Percentiles rank a stretch among this genome's conserved stretches.
Evolutionary conservation across 1,140 invertebrate genomes (phyloP).

Genomic region (Oryctes rhinoceros): DNA sequence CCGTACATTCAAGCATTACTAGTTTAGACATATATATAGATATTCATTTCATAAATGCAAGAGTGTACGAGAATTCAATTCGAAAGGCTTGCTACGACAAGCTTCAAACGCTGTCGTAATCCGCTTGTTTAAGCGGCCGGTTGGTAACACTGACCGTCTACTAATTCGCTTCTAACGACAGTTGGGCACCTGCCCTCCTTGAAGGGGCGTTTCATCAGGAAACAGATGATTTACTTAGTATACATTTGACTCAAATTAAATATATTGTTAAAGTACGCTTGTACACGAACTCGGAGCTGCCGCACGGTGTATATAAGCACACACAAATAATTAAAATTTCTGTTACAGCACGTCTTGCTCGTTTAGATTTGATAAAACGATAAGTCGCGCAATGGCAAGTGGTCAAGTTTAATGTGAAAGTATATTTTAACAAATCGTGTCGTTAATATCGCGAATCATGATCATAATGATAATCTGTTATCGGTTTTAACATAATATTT

Average conservation of each 20-base stretch:
- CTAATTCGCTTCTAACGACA: slow-evolving; percentile 21
- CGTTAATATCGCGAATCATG: neutral
- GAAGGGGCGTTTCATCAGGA: slow-evolving; percentile 7
- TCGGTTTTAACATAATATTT: no score
- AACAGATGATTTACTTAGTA: slow-evolving; percentile 22
- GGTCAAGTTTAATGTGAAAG: neutral
- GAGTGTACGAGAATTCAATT: no score
- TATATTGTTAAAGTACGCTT: neutral
- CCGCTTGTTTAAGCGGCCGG: neutral
- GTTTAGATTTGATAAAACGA: neutral
- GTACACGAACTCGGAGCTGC: neutral
- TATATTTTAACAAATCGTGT: neutral
- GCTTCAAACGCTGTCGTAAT: neutral
- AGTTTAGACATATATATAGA: no score
- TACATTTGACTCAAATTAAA: slow-evolving; percentile 16
- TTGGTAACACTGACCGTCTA: slow-evolving; percentile 7
- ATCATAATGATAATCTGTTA: neutral
- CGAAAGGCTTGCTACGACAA: no score
- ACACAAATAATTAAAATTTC: neutral
- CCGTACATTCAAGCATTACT: no score
- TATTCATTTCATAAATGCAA: no score
- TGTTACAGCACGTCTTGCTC: slow-evolving; percentile 1
- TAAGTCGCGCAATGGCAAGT: neutral
- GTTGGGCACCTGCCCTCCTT: slow-evolving; percentile 1
- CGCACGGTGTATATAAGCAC: neutral